Evolutionary conservation across 1,140 invertebrate genomes (phyloP).

Genomic region (Hermetia illucens): DNA sequence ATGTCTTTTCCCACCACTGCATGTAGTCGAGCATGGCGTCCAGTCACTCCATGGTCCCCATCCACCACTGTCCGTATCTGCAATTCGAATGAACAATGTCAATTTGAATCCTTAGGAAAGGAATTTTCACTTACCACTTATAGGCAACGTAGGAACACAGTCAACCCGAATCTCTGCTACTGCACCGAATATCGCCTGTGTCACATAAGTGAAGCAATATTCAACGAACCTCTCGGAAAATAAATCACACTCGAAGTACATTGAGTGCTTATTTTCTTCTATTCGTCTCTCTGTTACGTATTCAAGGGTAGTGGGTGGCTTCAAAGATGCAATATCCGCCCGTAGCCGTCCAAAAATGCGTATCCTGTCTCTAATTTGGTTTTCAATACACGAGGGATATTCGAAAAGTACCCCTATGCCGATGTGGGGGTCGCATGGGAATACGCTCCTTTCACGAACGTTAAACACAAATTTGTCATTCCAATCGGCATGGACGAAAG

Average conservation of each 20-base stretch:
- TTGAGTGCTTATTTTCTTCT: conserved; percentile 48
- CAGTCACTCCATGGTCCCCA: conserved; percentile 73
- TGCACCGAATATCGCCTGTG: conserved; percentile 61
- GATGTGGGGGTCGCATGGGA: conserved; percentile 55
- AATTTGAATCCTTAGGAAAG: conserved; percentile 3
- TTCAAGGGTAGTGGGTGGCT: conserved; percentile 41
- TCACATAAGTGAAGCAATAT: conserved; percentile 77
- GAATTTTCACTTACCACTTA: conserved; percentile 44
- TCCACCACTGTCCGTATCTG: conserved; percentile 59
- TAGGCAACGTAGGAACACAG: conserved; percentile 63
- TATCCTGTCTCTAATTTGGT: conserved; percentile 54
- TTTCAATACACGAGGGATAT: conserved; percentile 64
- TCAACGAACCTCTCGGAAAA: conserved; percentile 68
- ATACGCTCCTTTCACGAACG: conserved; percentile 62
- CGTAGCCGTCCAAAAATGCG: conserved; percentile 53
- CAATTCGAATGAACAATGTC: conserved; percentile 8
- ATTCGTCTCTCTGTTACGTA: conserved; percentile 48
- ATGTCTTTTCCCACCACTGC: conserved; percentile 58
- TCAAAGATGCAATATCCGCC: conserved; percentile 49
- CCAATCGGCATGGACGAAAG: conserved; percentile 51
- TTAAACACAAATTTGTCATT: conserved; percentile 69
- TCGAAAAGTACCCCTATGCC: conserved; percentile 60
- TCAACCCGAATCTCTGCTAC: conserved; percentile 66
- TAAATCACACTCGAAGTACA: conserved; percentile 65
- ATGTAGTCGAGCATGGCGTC: conserved; percentile 68